A percentile compares a stretch with the other conserved stretches of the same genome.
phyloP scores from a whole-genome alignment of 2,113 vertebrate genomes.

The Emydura subglobosa region DNA sequence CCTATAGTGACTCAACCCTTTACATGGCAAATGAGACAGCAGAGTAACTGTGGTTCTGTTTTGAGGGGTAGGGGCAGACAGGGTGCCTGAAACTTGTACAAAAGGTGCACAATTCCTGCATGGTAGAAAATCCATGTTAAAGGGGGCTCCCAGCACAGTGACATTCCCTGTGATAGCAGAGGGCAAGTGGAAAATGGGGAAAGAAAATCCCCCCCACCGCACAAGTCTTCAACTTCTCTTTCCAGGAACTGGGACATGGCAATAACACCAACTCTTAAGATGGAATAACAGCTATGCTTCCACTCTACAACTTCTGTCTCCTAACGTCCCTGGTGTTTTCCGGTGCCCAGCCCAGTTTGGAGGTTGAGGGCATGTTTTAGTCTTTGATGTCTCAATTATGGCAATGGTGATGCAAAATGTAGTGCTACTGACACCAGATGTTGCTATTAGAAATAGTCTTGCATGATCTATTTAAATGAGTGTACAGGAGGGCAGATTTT shows the following conservation, averaged over 20 bases:
- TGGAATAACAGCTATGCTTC: neutral
- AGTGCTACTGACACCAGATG: too few relatives aligned
- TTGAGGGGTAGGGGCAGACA: neutral
- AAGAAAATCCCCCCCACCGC: neutral
- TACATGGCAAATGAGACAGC: neutral
- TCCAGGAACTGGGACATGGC: neutral
- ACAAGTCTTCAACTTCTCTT: neutral
- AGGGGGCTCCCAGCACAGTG: neutral
- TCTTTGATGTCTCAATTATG: too few relatives aligned
- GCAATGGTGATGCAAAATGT: too few relatives aligned
- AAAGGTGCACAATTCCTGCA: neutral
- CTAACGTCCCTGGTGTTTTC: too few relatives aligned
- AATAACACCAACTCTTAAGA: neutral
- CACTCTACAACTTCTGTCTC: neutral
- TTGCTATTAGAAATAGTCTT: too few relatives aligned
- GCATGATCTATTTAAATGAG: too few relatives aligned
- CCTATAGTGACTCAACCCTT: neutral
- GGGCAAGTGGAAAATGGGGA: neutral
- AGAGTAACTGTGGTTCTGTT: too few relatives aligned
- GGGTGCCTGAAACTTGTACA: neutral
- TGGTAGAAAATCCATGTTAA: neutral
- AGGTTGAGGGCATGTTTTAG: too few relatives aligned
- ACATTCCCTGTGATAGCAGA: neutral
- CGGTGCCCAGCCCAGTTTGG: too few relatives aligned
- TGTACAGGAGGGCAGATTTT: too few relatives aligned